Conservation (phyloP, 2,797 vertebrate species). For the Sebastes baramenuke region DNA sequence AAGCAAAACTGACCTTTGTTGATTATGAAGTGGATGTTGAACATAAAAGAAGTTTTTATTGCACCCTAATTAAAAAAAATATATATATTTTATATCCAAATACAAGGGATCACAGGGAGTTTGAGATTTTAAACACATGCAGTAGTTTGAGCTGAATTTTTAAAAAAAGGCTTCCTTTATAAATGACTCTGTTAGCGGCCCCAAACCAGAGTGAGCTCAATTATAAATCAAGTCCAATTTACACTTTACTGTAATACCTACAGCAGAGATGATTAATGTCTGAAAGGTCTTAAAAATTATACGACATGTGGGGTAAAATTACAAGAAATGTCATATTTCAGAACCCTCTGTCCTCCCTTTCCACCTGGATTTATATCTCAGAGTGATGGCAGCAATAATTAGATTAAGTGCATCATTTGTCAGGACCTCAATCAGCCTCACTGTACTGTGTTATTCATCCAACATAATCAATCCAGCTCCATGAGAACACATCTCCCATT, state of each 20-base stretch:
- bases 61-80: conserved; percentile 30
- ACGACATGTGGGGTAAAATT: not conserved
- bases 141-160: conserved; percentile 30
- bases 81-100: not conserved
- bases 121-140: conserved; percentile 44
- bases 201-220: not conserved
- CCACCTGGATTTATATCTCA: conserved; percentile 11
- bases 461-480: conserved; percentile 40
- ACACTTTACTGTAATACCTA: not conserved
- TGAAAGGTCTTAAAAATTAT: conserved; percentile 16
- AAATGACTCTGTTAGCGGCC: conserved; percentile 8
- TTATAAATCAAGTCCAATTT: conserved; percentile 40
- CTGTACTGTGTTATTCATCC: conserved; percentile 27
- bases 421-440: conserved; percentile 21
- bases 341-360: conserved; percentile 6
- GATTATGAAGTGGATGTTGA: not conserved
- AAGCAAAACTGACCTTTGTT: not conserved
- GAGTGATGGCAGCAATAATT: not conserved
- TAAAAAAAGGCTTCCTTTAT: conserved; percentile 35
- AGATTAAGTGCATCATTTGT: not conserved
- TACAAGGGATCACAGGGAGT: conserved; percentile 2
- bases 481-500: not conserved
- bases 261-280: conserved; percentile 26
- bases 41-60: conserved; percentile 25
- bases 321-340: not conserved